A percentile compares a stretch with the other conserved stretches of the same genome.
Evolutionary conservation across 1,140 invertebrate species (phyloP).

Genomic region (Teleopsis dalmanni): DNA sequence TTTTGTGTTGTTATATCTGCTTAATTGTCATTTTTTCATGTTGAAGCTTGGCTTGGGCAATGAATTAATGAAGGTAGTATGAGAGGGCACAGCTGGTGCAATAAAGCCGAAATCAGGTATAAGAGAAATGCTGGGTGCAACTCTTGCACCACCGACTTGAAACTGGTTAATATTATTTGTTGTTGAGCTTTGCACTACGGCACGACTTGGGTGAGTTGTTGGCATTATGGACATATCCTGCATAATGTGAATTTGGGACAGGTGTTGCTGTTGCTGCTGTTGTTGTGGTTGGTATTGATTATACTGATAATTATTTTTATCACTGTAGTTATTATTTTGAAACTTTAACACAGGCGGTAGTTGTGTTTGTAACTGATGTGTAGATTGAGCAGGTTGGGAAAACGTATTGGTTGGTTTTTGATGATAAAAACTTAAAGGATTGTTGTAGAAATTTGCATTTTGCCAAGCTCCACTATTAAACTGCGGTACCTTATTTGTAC

Average conservation of each 20-base stretch:
- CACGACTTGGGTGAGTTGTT: constrained; percentile 5
- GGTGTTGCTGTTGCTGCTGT: constrained; percentile 16
- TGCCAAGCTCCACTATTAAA: constrained; percentile 42
- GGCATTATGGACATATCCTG: constrained; percentile 38
- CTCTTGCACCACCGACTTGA: constrained; percentile 33
- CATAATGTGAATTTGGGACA: constrained; percentile 34
- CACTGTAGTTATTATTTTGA: constrained; percentile 11
- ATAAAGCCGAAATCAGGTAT: constrained; percentile 48
- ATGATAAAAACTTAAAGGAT: constrained; percentile 34
- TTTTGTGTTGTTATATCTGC: constrained; percentile 3
- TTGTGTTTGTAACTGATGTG: neutral
- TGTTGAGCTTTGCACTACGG: constrained; percentile 4
- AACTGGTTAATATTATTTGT: constrained; percentile 23
- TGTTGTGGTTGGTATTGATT: constrained; percentile 10
- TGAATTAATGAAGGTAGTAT: constrained; percentile 34
- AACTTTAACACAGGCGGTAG: constrained; percentile 3
- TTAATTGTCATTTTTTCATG: constrained; percentile 15
- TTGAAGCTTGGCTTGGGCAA: constrained; percentile 34
- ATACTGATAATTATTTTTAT: constrained; percentile 7
- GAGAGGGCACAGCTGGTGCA: constrained; percentile 35
- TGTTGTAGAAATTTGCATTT: constrained; percentile 40
- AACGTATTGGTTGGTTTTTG: constrained; percentile 21
- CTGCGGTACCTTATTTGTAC: constrained; percentile 19
- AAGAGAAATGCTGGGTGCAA: constrained; percentile 43
- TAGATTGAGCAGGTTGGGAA: constrained; percentile 14